These are phyloP conservation scores for Siphamia tubifer DNA, from an alignment of 2,113 vertebrate genomes.

Conservation along the genomic window DNA sequence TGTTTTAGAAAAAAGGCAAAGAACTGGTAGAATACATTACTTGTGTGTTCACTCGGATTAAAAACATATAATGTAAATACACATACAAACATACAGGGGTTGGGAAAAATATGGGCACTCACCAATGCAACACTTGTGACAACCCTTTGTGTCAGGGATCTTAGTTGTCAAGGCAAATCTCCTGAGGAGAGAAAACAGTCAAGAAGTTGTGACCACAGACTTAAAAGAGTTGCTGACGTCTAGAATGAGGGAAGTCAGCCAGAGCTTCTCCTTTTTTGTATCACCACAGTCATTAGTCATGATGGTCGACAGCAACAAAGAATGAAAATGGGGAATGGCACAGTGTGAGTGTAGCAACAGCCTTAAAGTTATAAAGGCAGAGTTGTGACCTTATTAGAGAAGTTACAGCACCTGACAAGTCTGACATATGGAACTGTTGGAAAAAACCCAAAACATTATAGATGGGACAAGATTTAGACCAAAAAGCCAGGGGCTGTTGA, in stretches of 20 bases:
- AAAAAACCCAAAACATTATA: no score
- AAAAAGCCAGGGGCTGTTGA: not conserved
- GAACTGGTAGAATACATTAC: not conserved
- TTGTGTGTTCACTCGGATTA: not conserved
- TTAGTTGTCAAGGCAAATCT: slow-evolving; percentile 97
- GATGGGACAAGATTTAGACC: not conserved
- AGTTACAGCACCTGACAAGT: not conserved
- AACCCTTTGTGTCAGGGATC: slow-evolving; percentile 98
- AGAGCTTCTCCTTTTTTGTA: not conserved
- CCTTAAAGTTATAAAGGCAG: not conserved
- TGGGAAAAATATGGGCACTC: slow-evolving; percentile 56
- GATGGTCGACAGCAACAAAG: not conserved
- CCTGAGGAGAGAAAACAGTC: slow-evolving; percentile 78
- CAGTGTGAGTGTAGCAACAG: not conserved
- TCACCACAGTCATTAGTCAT: not conserved
- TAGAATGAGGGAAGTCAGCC: slow-evolving; percentile 5
- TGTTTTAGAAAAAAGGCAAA: not conserved
- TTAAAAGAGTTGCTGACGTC: slow-evolving; percentile 34
- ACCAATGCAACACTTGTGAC: slow-evolving; percentile 99
- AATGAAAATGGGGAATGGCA: slow-evolving; percentile 5
- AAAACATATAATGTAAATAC: not conserved
- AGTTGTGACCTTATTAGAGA: not conserved
- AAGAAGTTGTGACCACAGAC: slow-evolving; percentile 7
- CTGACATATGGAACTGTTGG: no score
- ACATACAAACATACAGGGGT: not conserved